Evolutionary conservation across 2,888 invertebrate genomes (phyloP).

Genomic region (Epinotia nisella): DNA sequence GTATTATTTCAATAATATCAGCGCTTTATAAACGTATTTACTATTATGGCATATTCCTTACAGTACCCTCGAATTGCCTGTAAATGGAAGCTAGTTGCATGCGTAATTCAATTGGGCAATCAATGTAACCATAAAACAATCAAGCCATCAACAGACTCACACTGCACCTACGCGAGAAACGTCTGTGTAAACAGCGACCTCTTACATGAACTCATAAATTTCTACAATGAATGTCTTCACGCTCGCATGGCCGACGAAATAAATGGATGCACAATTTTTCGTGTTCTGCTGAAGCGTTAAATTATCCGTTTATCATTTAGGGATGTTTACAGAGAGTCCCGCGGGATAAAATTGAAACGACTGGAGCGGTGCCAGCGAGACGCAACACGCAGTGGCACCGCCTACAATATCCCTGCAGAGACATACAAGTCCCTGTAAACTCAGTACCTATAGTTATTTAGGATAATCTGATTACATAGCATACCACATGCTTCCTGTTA

Average conservation of each 20-base stretch:
- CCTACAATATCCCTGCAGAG: conserved; percentile 51
- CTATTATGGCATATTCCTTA: neutral
- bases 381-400: conserved; percentile 60
- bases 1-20: too few relatives aligned
- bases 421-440: conserved; percentile 43
- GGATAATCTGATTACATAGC: conserved; percentile 7
- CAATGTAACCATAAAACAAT: conserved; percentile 22
- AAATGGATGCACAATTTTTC: conserved; percentile 78
- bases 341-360: conserved; percentile 81
- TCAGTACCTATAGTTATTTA: neutral
- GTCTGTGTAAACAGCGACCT: conserved; percentile 35
- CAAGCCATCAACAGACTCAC: conserved; percentile 20
- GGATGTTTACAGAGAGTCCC: conserved; percentile 79
- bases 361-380: conserved; percentile 76
- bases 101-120: neutral
- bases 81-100: conserved; percentile 4
- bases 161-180: conserved; percentile 14
- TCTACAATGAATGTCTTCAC: conserved; percentile 69
- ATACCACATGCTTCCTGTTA: neutral
- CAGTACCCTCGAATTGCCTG: neutral
- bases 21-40: neutral
- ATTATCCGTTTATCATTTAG: conserved; percentile 83
- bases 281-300: conserved; percentile 76
- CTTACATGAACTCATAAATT: conserved; percentile 68
- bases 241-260: conserved; percentile 71